These are phyloP conservation scores for Parapsyche elsis DNA, from an alignment of 1,140 invertebrate genomes.

Conservation along the genomic window DNA sequence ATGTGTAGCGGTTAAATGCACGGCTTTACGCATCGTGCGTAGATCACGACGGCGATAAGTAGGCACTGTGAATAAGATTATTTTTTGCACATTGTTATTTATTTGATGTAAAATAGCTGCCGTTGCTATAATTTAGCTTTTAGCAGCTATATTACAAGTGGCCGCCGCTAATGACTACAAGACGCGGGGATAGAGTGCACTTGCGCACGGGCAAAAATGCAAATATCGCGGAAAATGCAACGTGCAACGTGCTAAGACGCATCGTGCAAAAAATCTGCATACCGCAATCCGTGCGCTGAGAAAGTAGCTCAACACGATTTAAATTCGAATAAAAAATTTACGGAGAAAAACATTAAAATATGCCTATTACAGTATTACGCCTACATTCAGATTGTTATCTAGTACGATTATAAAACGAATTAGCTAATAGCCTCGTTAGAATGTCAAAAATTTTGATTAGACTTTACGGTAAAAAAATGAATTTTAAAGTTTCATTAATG, in stretches of 20 bases:
- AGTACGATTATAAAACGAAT: too few species aligned
- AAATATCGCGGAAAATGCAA: conserved; percentile 22
- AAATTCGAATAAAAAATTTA: too few species aligned
- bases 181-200: conserved; percentile 9
- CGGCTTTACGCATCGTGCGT: conserved; percentile 17
- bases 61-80: too few species aligned
- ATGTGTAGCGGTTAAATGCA: conserved; percentile 14
- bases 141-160: conserved; percentile 41
- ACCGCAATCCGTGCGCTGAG: background rate
- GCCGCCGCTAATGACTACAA: conserved; percentile 32
- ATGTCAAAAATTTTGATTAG: too few species aligned
- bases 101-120: too few species aligned
- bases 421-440: too few species aligned
- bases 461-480: too few species aligned
- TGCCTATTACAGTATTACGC: too few species aligned
- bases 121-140: conserved; percentile 35
- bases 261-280: conserved; percentile 16
- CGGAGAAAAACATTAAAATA: too few species aligned
- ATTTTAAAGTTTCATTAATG: too few species aligned
- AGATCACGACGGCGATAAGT: background rate
- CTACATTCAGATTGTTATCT: too few species aligned
- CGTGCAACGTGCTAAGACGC: background rate
- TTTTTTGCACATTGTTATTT: too few species aligned
- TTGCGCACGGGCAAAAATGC: conserved; percentile 19
- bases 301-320: background rate